Conservation (phyloP, 2,113 vertebrate species). For the Leucoraja erinaceus region DNA sequence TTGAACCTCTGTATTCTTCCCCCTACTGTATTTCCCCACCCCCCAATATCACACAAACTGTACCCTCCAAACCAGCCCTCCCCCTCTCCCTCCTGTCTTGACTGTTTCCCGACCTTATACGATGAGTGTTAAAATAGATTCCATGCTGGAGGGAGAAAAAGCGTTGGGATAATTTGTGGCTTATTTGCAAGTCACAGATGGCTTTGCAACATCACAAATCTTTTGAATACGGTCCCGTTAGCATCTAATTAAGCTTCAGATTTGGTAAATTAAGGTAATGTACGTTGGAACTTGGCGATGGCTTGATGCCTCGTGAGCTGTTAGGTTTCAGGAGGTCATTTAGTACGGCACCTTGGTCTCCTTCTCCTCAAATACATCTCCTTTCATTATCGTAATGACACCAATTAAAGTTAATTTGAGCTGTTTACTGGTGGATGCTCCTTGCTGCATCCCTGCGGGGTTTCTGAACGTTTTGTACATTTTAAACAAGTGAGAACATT, state of each 20-base stretch:
- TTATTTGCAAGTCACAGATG: conserved; percentile 25
- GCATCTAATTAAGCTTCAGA: conserved; percentile 3
- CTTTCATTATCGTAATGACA: background rate
- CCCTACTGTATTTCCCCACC: background rate
- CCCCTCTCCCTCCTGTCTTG: too few species aligned
- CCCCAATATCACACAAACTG: too few species aligned
- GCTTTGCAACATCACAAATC: conserved; percentile 1
- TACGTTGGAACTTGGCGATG: background rate
- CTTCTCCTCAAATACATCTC: background rate
- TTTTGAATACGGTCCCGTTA: conserved; percentile 1
- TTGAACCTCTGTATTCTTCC: background rate
- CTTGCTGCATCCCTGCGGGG: background rate
- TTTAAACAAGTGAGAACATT: too few species aligned
- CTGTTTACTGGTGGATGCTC: background rate
- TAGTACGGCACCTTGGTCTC: background rate
- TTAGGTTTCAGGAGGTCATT: background rate
- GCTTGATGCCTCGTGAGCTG: background rate
- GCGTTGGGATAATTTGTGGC: background rate
- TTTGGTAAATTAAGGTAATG: conserved; percentile 8
- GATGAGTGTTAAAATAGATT: background rate
- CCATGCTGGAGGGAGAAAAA: background rate
- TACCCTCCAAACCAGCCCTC: background rate
- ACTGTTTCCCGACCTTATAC: background rate
- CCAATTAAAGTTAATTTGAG: background rate
- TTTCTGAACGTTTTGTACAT: too few species aligned